Conservation (phyloP, 1,140 invertebrate genomes). For the Scylla paramamosain region DNA sequence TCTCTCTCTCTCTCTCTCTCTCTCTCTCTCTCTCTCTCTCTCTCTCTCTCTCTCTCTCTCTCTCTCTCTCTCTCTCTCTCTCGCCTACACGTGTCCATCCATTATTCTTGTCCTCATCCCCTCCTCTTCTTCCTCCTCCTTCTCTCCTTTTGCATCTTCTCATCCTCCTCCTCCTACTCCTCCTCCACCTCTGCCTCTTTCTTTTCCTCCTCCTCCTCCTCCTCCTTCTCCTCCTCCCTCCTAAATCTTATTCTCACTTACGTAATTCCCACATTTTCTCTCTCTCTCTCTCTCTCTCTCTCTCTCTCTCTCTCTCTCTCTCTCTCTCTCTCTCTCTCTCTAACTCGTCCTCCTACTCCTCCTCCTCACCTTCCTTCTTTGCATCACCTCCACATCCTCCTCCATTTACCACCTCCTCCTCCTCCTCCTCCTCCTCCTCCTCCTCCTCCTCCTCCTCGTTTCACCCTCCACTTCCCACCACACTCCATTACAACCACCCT, state of each 20-base stretch:
- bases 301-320: not conserved
- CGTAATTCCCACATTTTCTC: not conserved
- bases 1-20: not conserved
- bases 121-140: not conserved
- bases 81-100: not conserved
- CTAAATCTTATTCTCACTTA: not conserved
- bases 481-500: not conserved
- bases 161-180: not conserved
- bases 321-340: constrained; percentile 20
- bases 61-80: not conserved
- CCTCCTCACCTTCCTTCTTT: not conserved
- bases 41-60: not conserved
- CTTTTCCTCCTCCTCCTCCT: not conserved
- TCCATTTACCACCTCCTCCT: too few species aligned
- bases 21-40: constrained; percentile 6
- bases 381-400: not conserved
- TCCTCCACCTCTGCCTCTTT: not conserved
- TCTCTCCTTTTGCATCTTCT: not conserved
- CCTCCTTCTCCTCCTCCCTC: not conserved
- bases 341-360: not conserved
- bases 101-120: too few species aligned
- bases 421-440: too few species aligned
- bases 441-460: too few species aligned
- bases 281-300: constrained; percentile 20
- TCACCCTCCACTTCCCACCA: not conserved